Evolutionary conservation across 2,113 vertebrate species (phyloP), one percentile per base, ranked within the genome.

Genomic region (Macaca nemestrina): DNA sequence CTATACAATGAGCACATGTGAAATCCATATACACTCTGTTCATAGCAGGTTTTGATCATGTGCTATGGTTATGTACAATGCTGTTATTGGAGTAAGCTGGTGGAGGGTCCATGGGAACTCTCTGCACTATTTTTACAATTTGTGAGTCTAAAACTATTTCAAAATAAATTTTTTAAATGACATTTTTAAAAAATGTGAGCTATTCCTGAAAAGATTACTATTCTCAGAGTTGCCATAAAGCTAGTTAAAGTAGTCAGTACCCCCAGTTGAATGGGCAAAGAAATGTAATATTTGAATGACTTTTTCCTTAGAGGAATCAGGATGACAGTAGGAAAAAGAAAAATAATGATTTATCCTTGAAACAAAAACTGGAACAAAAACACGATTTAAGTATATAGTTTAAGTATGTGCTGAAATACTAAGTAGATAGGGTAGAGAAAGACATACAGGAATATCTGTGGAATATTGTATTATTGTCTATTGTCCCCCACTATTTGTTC

Each of bases 1-100:
- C 13, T 32, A 27, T 48, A 18, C 68, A n/a, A 2, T 0, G 11
- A n/a, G 30, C 25, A 18, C 4, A 0, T n/a, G 17, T 13, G 22
- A 80, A 45, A 68, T 25, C 61, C 38, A 0, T 0, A 2, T 12
- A 5, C n/a, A 12, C 59, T 9, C 59, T 52, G 7, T 14, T 30
- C 1, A 4, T 32, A 59, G 40, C 55, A 9, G 50, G 40, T 52
- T 80, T 48, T 50, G 68, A 52, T 27, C 27, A 5, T 5, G 1
- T 23, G 14, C 38, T 75, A 0, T 16, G 3, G 68, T 38, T 55
- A 22, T 5, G 57, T 68, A 59, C 75, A 23, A 38, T 14, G 6
- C 38, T 61, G 3, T 68, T 43, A 2, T 5, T 8, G 8, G 8
- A 32, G 52, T 43, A 80, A 25, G 18, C 68, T 23, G 48, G 11